Evolutionary conservation across 1,140 invertebrate genomes (phyloP), one percentile per base, ranked within the genome.

Genomic region (Brachionus asplanchnoidis): DNA sequence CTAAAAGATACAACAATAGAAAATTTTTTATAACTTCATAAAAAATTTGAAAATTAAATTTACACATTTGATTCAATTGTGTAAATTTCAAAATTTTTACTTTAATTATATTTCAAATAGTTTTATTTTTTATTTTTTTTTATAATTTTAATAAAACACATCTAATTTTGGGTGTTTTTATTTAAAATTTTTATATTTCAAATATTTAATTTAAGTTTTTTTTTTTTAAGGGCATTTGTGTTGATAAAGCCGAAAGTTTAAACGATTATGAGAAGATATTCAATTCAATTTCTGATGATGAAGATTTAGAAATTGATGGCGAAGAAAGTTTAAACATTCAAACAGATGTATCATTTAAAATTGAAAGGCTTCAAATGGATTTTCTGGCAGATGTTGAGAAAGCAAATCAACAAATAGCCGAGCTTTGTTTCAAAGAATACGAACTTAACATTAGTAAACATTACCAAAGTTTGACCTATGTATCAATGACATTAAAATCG

Each of bases 351-450:
- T 77, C 20, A 46, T 77, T 77, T 28, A 77, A 77, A 50, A 77
- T 77, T 7, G 73, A 77, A 77, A 77, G 32, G n/a, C 46, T 77
- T 14, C 20, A 50, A 53, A 77, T 77, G 8, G 44, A 77, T 46
- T 77, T 77, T 50, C 53, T 77, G 26, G 73, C 73, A 3, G 73
- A 77, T 77, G 73, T 77, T 14, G 73, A 77, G 12, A 12, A 8
- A 5, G 3, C 20, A 12, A 11, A 40, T 77, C 73, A 77, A 32
- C 42, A 53, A 50, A 77, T 77, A 77, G 73, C 73, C 7, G 91
- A 93, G 50, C 89, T 94, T 53, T 94, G 94, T 87, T 91, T 91
- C 85, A 93, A 93, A 87, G 91, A 92, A 85, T 85, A 86, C 1
- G 89, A 77, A 26, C 26, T 77, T 2, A 77, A 46, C 12, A 77